Conservation (phyloP, 30 jellyfish, hydroid and myxozoan species). For the Cassiopea andromeda region DNA sequence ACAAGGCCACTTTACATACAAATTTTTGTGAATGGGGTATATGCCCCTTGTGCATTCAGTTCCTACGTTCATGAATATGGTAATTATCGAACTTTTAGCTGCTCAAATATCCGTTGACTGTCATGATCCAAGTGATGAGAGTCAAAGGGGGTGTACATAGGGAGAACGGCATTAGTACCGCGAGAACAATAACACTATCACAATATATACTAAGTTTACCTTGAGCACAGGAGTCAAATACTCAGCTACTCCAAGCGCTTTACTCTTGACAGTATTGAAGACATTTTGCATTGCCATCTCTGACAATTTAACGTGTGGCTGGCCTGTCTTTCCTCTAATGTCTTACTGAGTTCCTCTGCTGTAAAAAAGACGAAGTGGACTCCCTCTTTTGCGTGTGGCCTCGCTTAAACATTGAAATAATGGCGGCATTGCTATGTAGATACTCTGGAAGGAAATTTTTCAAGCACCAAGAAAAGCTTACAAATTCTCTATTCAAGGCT, state of each 20-base stretch:
- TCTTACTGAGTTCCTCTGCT: neutral
- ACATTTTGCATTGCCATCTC: slow-evolving; percentile 95
- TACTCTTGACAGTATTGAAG: slow-evolving; percentile 94
- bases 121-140: too few species aligned
- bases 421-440: slow-evolving; percentile 29
- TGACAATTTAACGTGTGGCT: neutral
- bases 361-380: neutral
- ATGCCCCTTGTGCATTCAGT: too few species aligned
- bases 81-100: too few species aligned
- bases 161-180: too few species aligned
- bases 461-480: neutral
- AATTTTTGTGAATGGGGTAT: too few species aligned
- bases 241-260: slow-evolving; percentile 99
- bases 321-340: neutral
- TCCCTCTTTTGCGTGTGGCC: slow-evolving; percentile 8
- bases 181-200: too few species aligned
- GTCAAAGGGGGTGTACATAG: too few species aligned
- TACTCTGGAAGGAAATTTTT: neutral
- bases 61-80: too few species aligned
- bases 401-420: neutral
- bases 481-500: neutral
- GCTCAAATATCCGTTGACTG: too few species aligned
- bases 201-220: slow-evolving; percentile 34
- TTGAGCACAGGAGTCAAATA: slow-evolving; percentile 91
- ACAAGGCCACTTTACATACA: too few species aligned